Percentiles rank a stretch among this genome's conserved stretches.
Evolutionary conservation across 2,113 vertebrate genomes (phyloP).

Genomic region (Xyliphius kryptos): DNA sequence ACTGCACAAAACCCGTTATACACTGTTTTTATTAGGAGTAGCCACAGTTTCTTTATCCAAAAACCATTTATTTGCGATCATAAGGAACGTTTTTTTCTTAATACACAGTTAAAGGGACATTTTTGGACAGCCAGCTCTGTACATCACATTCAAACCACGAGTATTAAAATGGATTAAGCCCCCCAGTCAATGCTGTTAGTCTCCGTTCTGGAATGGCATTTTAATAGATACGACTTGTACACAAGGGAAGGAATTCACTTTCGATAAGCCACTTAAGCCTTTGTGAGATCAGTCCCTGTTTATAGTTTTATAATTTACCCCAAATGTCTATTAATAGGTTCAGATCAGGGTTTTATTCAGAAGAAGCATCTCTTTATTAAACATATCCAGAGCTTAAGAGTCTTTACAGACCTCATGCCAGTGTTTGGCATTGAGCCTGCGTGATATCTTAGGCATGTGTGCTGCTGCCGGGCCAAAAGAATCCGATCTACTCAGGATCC

Average conservation of each 20-base stretch:
- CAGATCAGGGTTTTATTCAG: too few species aligned
- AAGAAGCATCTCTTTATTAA: too few species aligned
- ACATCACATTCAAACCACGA: not conserved
- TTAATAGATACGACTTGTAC: too few species aligned
- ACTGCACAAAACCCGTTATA: not conserved
- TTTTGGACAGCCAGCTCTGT: not conserved
- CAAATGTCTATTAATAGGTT: too few species aligned
- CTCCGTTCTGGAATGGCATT: not conserved
- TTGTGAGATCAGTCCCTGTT: too few species aligned
- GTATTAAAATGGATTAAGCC: not conserved
- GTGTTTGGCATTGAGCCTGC: not conserved
- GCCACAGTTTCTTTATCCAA: slow-evolving; percentile 12
- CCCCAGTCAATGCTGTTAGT: too few species aligned
- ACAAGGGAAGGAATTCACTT: too few species aligned
- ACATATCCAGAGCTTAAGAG: not conserved
- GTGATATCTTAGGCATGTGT: not conserved
- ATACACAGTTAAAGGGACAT: slow-evolving; percentile 7
- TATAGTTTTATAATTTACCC: too few species aligned
- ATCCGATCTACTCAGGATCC: not conserved
- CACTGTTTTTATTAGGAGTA: slow-evolving; percentile 35
- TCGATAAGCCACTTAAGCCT: too few species aligned
- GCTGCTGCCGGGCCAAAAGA: not conserved
- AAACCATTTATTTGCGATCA: slow-evolving; percentile 20
- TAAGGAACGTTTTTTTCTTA: slow-evolving; percentile 2
- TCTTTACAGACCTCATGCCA: not conserved